Conservation (phyloP, 2,113 vertebrate genomes). For the Sorex fumeus region DNA sequence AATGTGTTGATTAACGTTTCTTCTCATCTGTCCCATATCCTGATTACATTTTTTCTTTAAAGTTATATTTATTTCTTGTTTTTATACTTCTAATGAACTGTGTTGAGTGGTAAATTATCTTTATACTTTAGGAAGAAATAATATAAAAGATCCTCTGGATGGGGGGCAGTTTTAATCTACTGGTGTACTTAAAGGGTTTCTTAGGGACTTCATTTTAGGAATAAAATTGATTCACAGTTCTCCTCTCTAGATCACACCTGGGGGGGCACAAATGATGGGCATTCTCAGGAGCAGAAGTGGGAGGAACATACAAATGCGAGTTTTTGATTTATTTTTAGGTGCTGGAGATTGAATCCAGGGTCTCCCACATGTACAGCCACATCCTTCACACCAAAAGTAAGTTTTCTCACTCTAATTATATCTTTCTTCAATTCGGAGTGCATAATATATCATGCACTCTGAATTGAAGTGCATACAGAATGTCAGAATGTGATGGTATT, state of each 20-base stretch:
- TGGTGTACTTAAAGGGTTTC: background rate
- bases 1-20: conserved; percentile 6
- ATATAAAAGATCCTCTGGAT: background rate
- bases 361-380: no score
- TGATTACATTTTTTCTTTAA: conserved; percentile 60
- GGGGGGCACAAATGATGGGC: background rate
- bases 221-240: background rate
- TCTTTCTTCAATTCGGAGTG: no score
- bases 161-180: background rate
- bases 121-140: conserved; percentile 30
- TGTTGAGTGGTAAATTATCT: conserved; percentile 3
- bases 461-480: background rate
- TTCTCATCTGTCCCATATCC: conserved; percentile 7
- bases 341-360: no score
- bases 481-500: background rate
- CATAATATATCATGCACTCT: no score
- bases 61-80: background rate
- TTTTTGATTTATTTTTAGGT: no score
- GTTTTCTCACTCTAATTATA: no score
- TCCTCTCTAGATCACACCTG: background rate
- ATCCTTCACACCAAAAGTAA: background rate
- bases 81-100: background rate
- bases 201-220: background rate
- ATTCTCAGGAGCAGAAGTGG: no score
- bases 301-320: no score